These are phyloP conservation scores for Philereme transversata DNA, from an alignment of 2,888 invertebrate species.

Conservation along the genomic window DNA sequence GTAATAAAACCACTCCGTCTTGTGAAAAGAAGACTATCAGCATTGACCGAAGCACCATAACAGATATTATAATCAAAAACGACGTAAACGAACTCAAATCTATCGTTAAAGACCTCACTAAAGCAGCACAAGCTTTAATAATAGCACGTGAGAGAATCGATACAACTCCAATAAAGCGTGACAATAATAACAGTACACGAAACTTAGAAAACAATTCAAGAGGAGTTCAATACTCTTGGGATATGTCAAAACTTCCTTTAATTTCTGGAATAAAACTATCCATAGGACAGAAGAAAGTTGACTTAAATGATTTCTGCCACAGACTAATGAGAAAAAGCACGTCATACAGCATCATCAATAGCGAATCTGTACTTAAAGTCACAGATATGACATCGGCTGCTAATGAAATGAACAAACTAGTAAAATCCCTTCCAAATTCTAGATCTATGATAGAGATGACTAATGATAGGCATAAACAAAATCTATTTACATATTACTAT, in stretches of 20 bases:
- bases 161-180: slow-evolving; percentile 23
- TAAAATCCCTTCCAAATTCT: slow-evolving; percentile 50
- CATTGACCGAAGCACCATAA: slow-evolving; percentile 39
- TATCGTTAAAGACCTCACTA: slow-evolving; percentile 58
- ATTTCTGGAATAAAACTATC: slow-evolving; percentile 53
- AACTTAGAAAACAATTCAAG: slow-evolving; percentile 44
- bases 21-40: slow-evolving; percentile 25
- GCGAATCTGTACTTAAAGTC: slow-evolving; percentile 68
- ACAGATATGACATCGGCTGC: slow-evolving; percentile 70
- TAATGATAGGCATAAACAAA: slow-evolving; percentile 40
- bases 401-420: slow-evolving; percentile 37
- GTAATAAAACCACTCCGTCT: slow-evolving; percentile 28
- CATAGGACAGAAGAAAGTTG: slow-evolving; percentile 51
- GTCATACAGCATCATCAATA: slow-evolving; percentile 69
- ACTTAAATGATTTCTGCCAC: slow-evolving; percentile 44
- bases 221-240: slow-evolving; percentile 55
- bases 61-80: slow-evolving; percentile 51
- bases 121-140: slow-evolving; percentile 55
- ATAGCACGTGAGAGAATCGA: slow-evolving; percentile 47
- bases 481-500: slow-evolving; percentile 53
- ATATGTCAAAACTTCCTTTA: slow-evolving; percentile 40
- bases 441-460: slow-evolving; percentile 53
- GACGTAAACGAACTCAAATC: slow-evolving; percentile 61
- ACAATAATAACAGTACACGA: slow-evolving; percentile 27
- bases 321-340: slow-evolving; percentile 58